Base-by-base conservation (phyloP, 1,140 invertebrate genomes). In the Radopholus similis region DNA sequence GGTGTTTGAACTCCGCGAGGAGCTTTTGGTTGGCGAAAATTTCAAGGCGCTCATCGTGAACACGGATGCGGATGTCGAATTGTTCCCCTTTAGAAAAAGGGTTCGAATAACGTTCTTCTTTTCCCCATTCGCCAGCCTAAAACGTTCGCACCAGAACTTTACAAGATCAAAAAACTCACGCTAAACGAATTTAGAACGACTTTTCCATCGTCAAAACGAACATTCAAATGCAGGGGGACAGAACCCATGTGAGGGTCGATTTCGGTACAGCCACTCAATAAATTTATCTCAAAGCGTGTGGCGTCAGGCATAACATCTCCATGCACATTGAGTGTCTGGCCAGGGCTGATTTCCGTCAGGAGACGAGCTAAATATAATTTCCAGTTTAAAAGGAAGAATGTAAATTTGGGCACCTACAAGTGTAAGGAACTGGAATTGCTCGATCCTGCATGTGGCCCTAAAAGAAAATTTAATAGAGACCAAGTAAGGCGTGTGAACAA, bases 141-240 rank as follows among this genome's bases (percentile, higher is more conserved):
- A 51, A 51, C 30, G 23, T 3, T 5, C 9, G n/a, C 6, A 23
- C 64, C n/a, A 68, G 35, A 15, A 69, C 68, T 15, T 72, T 28
- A 32, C 66, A 18, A 13, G 34, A 66, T 13, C n/a, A 66, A 23
- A 23, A 60, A 30, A 73, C 51, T 44, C 32, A 57, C 75, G 62
- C 38, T 21, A n/a, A 64, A 71, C 13, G 75, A 77, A 34, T 75
- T 75, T 8, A 75, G 26, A 5, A 75, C 73, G 18, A 75, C 30
- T 40, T 77, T 75, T 35, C 49, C 47, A 18, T 77, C 74, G 38
- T 72, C 73, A 30, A 75, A 77, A 13, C 73, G 72, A 23, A 74
- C 65, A 40, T 64, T 74, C 13, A 67, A 49, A 53, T 75, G 73
- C 11, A 75, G 30, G 0, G 73, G 56, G 4, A 71, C 74, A 37